phyloP scores from a whole-genome alignment of 2,888 invertebrate genomes.

The Drosophila leonis region DNA sequence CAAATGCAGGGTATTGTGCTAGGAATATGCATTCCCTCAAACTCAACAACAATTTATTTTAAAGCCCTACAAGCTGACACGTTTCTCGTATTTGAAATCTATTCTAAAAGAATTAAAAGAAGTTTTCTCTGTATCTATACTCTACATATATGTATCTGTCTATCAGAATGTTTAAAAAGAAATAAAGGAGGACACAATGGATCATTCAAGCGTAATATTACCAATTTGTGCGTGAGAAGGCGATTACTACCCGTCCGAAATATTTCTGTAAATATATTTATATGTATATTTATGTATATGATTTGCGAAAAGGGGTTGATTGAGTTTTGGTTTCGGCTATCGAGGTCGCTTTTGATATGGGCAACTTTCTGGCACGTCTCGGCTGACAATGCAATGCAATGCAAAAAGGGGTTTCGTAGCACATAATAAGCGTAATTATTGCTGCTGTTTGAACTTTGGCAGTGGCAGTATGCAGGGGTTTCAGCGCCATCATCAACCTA shows the following conservation, averaged over 20 bases:
- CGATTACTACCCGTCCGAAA: conserved; percentile 58
- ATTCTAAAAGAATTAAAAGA: background rate
- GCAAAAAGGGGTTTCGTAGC: conserved; percentile 27
- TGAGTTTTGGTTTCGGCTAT: background rate
- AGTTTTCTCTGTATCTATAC: too few relatives aligned
- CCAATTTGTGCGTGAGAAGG: conserved; percentile 47
- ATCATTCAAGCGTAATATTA: conserved; percentile 42
- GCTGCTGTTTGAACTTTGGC: conserved; percentile 71
- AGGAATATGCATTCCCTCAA: too few relatives aligned
- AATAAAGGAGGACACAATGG: conserved; percentile 1
- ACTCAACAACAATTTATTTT: too few relatives aligned
- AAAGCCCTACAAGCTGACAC: too few relatives aligned
- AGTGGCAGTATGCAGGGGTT: conserved; percentile 38
- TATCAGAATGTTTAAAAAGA: background rate
- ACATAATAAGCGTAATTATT: conserved; percentile 76
- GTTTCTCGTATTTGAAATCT: too few relatives aligned
- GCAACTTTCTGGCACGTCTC: conserved; percentile 23
- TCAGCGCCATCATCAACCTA: conserved; percentile 8
- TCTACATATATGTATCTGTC: background rate
- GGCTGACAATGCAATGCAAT: conserved; percentile 25
- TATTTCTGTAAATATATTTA: background rate
- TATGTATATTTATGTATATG: background rate
- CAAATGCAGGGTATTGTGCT: too few relatives aligned
- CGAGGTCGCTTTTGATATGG: conserved; percentile 9
- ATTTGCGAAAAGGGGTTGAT: conserved; percentile 3